A percentile compares a stretch with the other conserved stretches of the same genome.
Evolutionary conservation across 1,140 invertebrate genomes (phyloP).

Genomic region (Formica exsecta): DNA sequence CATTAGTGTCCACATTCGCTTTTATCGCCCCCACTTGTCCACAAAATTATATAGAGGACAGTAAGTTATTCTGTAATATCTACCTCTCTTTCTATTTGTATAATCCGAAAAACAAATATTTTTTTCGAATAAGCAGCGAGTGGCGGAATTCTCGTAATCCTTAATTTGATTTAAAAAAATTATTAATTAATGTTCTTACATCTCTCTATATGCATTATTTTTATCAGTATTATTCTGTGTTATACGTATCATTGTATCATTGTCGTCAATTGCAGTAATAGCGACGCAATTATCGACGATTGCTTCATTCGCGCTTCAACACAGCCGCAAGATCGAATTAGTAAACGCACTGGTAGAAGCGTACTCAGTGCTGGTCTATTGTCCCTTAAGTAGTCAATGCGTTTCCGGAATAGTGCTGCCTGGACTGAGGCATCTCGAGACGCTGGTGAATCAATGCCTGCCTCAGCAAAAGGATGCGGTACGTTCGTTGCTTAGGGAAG

Average conservation of each 20-base stretch:
- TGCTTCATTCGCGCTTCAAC: slow-evolving; percentile 87
- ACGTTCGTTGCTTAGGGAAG: slow-evolving; percentile 86
- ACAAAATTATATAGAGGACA: slow-evolving; percentile 87
- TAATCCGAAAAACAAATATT: neutral
- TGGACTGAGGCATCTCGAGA: slow-evolving; percentile 87
- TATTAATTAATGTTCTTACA: neutral
- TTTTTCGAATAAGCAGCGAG: neutral
- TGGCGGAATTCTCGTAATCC: slow-evolving; percentile 8
- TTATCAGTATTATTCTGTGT: neutral
- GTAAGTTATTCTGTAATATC: slow-evolving; percentile 76
- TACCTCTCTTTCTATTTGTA: neutral
- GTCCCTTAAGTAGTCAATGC: slow-evolving; percentile 87
- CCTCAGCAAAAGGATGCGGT: slow-evolving; percentile 86
- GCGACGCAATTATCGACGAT: slow-evolving; percentile 88
- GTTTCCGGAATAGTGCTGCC: slow-evolving; percentile 85
- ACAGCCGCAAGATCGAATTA: slow-evolving; percentile 88
- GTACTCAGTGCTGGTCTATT: slow-evolving; percentile 90
- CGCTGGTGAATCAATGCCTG: slow-evolving; percentile 84
- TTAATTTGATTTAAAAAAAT: neutral
- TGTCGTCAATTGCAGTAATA: slow-evolving; percentile 87
- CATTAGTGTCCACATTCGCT: slow-evolving; percentile 87
- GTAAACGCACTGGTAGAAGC: slow-evolving; percentile 89
- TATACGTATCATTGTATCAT: neutral
- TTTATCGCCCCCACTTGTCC: slow-evolving; percentile 86
- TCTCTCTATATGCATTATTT: neutral